Base-by-base conservation (phyloP, 2,888 invertebrate genomes). In the Adelognathus sp. region DNA sequence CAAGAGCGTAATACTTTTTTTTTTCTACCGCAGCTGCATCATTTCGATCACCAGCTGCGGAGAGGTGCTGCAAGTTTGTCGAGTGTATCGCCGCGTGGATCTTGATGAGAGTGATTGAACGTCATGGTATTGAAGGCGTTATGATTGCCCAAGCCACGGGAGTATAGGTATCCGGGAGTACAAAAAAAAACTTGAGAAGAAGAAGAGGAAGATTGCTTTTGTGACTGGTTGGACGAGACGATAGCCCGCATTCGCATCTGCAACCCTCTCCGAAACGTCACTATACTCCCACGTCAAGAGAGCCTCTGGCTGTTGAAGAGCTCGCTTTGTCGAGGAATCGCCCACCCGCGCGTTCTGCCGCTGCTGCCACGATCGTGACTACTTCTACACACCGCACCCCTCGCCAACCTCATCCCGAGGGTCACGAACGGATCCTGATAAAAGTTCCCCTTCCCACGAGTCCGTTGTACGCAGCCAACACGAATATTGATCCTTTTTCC, bases 401-500 rank as follows among this genome's bases (percentile, higher is more conserved):
- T 36, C 67, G 61, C 63, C 56, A 67, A 50, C 63, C 78, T 71
- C 74, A 66, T 70, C 63, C 69, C 67, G 39, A 75, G 75, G 71
- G 74, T 77, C 80, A 54, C 61, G 33, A 50, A 72, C 73, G 79
- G 79, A 76, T 81, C 81, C 79, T 74, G 85, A 84, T 85, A 84
- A 83, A 84, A 83, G 74, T 79, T 80, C 81, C 82, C 84, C 84
- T 81, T 81, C 46, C 54, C 27, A 27, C 39, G 54, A 67, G 44
- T 27, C 33, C 60, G 60, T 81, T 83, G 79, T 82, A 81, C n/a
- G n/a, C 61, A 66, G 52, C 58, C 74, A 74, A 80, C 69, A 72
- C 77, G 83, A 84, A 87, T 86, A 87, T 87, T 83, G 85, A 87
- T 87, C 84, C 66, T 70, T 72, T n/a, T 74, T 56, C 21, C 56